Evolutionary conservation across 2,888 invertebrate species (phyloP).

Genomic region (Gymnoscelis rufifasciata): DNA sequence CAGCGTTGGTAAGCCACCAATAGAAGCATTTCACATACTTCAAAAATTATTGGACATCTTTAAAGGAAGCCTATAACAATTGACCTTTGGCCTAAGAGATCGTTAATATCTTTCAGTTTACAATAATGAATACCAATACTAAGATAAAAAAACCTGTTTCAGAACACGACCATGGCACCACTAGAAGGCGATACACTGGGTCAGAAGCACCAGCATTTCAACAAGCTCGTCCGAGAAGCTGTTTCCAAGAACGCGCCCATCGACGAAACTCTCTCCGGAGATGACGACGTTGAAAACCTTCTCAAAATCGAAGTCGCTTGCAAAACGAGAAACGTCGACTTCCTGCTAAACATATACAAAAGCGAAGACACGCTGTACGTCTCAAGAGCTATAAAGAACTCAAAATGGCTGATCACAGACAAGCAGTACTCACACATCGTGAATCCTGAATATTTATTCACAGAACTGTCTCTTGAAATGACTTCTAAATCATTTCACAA

Average conservation of each 20-base stretch:
- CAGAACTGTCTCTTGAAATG: slow-evolving; percentile 51
- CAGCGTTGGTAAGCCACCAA: too few species aligned
- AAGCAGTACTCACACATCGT: slow-evolving; percentile 50
- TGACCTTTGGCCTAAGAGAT: too few species aligned
- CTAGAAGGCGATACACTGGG: slow-evolving; percentile 42
- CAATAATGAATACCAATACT: too few species aligned
- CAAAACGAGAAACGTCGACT: slow-evolving; percentile 38
- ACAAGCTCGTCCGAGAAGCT: slow-evolving; percentile 28
- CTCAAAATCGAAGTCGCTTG: slow-evolving; percentile 50
- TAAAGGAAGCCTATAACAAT: too few species aligned
- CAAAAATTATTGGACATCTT: too few species aligned
- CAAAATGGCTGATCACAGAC: slow-evolving; percentile 55
- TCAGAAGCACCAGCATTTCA: slow-evolving; percentile 34
- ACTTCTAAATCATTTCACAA: slow-evolving; percentile 50
- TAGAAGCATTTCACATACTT: too few species aligned
- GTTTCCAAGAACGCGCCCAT: slow-evolving; percentile 11
- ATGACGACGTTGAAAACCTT: slow-evolving; percentile 40
- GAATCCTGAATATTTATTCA: slow-evolving; percentile 52
- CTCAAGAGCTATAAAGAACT: slow-evolving; percentile 51
- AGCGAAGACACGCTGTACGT: slow-evolving; percentile 53
- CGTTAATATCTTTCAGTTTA: too few species aligned
- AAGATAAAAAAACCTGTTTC: background rate
- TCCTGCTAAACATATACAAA: slow-evolving; percentile 42
- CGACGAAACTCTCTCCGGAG: slow-evolving; percentile 11
- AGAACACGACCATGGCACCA: slow-evolving; percentile 40